These are phyloP conservation scores for Oenanthe oenanthe DNA, from an alignment of 2,113 vertebrate genomes.

Conservation along the genomic window DNA sequence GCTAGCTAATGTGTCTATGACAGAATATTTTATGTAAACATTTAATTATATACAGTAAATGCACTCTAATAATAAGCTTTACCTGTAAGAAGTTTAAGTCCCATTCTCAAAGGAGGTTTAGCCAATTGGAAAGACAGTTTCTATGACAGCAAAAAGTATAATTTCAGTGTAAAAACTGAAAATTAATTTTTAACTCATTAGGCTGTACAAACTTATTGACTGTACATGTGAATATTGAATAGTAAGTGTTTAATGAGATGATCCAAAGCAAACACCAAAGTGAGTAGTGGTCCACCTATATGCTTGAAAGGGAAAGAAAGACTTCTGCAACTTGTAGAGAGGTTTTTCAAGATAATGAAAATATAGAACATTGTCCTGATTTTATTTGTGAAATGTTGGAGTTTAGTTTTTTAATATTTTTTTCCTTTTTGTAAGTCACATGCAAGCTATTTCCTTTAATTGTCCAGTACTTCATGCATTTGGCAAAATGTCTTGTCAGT, in stretches of 20 bases:
- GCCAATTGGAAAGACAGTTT: neutral
- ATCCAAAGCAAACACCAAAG: neutral
- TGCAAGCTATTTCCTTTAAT: neutral
- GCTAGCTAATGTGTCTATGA: neutral
- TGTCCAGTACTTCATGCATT: neutral
- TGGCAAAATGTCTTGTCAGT: neutral
- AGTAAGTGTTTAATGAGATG: neutral
- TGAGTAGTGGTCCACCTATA: neutral
- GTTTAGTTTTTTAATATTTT: accelerated
- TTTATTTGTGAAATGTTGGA: accelerated
- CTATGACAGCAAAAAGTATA: neutral
- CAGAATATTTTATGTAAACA: neutral
- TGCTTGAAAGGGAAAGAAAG: neutral
- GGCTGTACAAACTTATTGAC: neutral
- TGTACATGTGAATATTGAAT: neutral
- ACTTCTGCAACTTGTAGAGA: neutral
- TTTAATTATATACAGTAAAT: neutral
- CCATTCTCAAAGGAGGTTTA: neutral
- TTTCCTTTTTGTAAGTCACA: neutral
- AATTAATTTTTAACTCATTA: neutral
- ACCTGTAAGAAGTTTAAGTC: neutral
- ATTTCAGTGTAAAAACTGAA: neutral
- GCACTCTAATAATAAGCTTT: neutral
- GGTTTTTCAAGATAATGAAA: neutral
- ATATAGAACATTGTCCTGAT: neutral